phyloP scores from a whole-genome alignment of 2,113 vertebrate species.

The Corynorhinus townsendii region DNA sequence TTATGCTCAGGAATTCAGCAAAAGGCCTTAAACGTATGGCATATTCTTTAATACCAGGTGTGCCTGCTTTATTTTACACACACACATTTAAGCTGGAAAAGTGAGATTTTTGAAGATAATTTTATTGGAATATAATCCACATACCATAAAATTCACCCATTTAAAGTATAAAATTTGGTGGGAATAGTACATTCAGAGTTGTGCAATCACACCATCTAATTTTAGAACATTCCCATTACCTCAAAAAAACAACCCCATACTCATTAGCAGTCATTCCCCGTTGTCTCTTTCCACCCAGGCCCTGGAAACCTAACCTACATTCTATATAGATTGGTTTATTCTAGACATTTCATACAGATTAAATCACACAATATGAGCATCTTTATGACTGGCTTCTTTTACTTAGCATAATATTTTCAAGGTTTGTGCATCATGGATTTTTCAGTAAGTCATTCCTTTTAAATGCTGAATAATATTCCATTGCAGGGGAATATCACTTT shows the following conservation, averaged over 20 bases:
- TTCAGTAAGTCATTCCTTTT: neutral
- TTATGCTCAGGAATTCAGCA: neutral
- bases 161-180: neutral
- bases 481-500: neutral
- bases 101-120: neutral
- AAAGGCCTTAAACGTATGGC: slow-evolving; percentile 5
- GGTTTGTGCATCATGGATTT: neutral
- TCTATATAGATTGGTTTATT: neutral
- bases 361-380: neutral
- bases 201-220: neutral
- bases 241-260: neutral
- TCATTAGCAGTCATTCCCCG: neutral
- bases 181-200: neutral
- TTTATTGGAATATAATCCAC: neutral
- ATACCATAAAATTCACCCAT: neutral
- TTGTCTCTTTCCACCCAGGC: neutral
- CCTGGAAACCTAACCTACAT: neutral
- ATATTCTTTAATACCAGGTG: neutral
- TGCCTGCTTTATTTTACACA: neutral
- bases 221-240: neutral
- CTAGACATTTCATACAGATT: neutral
- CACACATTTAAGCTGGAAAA: neutral
- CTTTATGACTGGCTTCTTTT: neutral
- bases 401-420: neutral
- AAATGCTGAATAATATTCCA: neutral